phyloP scores from a whole-genome alignment of 2,113 vertebrate genomes.

The Chaetura pelagica region DNA sequence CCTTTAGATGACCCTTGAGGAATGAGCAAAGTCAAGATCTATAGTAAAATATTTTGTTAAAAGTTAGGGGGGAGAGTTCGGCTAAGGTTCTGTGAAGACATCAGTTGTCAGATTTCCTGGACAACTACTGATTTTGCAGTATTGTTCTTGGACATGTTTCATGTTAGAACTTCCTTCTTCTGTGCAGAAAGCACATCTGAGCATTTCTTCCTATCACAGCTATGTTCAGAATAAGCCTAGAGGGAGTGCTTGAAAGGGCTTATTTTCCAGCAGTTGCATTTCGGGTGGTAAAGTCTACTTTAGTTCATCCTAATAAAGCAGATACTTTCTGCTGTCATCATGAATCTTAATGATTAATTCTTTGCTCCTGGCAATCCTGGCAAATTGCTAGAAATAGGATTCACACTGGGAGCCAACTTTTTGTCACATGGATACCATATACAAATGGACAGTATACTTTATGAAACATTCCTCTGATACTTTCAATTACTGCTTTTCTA shows the following conservation, averaged over 20 bases:
- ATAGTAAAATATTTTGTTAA: neutral
- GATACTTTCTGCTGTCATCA: conserved; percentile 1
- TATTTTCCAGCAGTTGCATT: conserved; percentile 22
- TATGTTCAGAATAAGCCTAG: neutral
- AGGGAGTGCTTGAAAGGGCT: neutral
- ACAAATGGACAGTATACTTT: neutral
- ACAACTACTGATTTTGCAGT: neutral
- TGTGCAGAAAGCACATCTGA: neutral
- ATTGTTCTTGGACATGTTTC: neutral
- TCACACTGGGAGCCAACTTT: neutral
- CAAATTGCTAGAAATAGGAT: conserved; percentile 23
- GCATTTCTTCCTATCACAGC: neutral
- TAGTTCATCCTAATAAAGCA: neutral
- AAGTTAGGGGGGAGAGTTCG: rapidly evolving
- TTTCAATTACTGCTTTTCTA: neutral
- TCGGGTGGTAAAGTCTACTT: conserved; percentile 13
- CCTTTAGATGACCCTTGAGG: neutral
- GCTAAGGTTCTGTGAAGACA: neutral
- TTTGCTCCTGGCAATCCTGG: conserved; percentile 20
- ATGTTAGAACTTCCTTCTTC: neutral
- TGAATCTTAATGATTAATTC: conserved; percentile 42
- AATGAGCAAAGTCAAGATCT: neutral
- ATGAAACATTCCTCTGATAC: neutral
- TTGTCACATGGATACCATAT: neutral
- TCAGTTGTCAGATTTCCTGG: neutral